Evolutionary conservation across 2,888 invertebrate species (phyloP), one percentile per base, ranked within the genome.

Genomic region (Venustoraphidia nigricollis): DNA sequence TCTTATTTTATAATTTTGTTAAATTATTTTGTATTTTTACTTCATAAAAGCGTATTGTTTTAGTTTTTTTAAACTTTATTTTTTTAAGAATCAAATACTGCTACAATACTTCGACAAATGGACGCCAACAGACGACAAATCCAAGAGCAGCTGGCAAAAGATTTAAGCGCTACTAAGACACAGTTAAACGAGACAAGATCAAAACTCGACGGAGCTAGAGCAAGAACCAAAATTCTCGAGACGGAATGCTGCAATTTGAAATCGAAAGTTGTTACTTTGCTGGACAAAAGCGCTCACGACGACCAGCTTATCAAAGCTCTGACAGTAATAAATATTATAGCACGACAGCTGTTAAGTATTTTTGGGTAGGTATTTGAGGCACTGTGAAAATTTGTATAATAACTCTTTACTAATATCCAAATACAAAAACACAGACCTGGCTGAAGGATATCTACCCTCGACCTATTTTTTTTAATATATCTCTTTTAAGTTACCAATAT

Each of bases 181-280:
- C 73, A 76, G 35, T 66, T 78, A 50, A 75, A 76, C 27, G 76
- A 76, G 1, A 60, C 75, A 8, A 80, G 76, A 54, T 76, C 69
- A 51, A 84, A 80, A 60, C 60, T 78, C 2, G 78, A 82, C n/a
- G 79, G 76, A 1, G 66, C 76, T 0, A 79, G 74, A 60, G 81
- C 83, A 35, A 73, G 87, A 55, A 75, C 78, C 50, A 76, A 75
- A 58, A 81, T 79, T 45, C 63, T 87, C 17, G 82, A 82, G 56
- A 75, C 75, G 49, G 85, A 87, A 51, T 62, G 73, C 10, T 66
- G 66, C 1, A 67, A 66, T 0, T 64, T 75, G 35, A 77, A 78
- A 58, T 70, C 72, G 36, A 81, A 79, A 55, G 68, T 79, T 51
- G 67, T 68, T 38, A 72, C 77, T 1, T 63, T 81, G 51, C 69